A percentile compares a stretch with the other conserved stretches of the same genome.
These are phyloP conservation scores for Drosophila trapezifrons DNA, from an alignment of 1,140 invertebrate genomes.

Conservation along the genomic window DNA sequence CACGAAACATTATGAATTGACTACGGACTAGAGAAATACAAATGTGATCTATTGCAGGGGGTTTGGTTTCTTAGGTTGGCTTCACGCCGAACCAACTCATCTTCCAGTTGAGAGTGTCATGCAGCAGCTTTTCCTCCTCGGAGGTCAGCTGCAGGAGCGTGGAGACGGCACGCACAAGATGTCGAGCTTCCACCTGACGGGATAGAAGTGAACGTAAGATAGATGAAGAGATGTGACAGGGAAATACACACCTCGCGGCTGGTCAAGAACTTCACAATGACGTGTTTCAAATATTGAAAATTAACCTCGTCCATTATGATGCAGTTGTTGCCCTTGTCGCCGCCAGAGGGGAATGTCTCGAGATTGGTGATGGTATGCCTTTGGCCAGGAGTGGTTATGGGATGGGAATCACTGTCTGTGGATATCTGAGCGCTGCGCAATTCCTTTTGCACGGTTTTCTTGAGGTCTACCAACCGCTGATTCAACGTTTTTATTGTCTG, in stretches of 20 bases:
- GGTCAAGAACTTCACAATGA: constrained; percentile 95
- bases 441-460: constrained; percentile 95
- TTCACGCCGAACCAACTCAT: constrained; percentile 93
- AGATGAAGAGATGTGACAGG: no score
- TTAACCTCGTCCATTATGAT: constrained; percentile 85
- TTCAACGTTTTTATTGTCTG: constrained; percentile 94
- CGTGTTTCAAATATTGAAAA: constrained; percentile 94
- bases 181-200: constrained; percentile 89
- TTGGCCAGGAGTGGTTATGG: constrained; percentile 47
- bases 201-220: no score
- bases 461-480: constrained; percentile 93
- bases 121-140: constrained; percentile 94
- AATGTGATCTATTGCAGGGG: constrained; percentile 43
- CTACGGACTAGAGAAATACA: constrained; percentile 53
- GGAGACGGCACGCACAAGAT: constrained; percentile 94
- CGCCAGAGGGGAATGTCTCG: constrained; percentile 44
- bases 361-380: constrained; percentile 17
- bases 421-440: constrained; percentile 85
- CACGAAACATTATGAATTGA: constrained; percentile 48
- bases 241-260: constrained; percentile 92
- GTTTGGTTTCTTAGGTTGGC: constrained; percentile 85
- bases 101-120: constrained; percentile 94
- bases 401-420: constrained; percentile 56
- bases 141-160: constrained; percentile 92
- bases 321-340: constrained; percentile 67